Evolutionary conservation across 2,888 invertebrate genomes (phyloP).

Genomic region (Cheilosia variabilis): DNA sequence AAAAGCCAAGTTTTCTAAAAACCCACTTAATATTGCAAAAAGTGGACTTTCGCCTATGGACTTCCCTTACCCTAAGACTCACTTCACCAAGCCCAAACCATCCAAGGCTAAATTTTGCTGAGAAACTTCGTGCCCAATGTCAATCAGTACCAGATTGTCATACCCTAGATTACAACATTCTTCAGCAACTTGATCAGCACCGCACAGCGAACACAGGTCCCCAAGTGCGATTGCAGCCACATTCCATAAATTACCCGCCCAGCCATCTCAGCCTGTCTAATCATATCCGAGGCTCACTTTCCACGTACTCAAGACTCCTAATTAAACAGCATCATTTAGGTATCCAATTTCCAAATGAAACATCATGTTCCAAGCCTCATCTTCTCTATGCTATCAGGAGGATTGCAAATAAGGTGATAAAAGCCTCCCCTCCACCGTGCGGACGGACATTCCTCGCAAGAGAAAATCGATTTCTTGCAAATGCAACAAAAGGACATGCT

Average conservation of each 20-base stretch:
- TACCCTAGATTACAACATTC: too few relatives aligned
- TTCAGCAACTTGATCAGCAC: neutral
- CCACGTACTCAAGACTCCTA: constrained; percentile 11
- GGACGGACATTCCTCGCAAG: constrained; percentile 6
- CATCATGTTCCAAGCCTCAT: constrained; percentile 61
- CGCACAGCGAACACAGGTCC: neutral
- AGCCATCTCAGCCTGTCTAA: neutral
- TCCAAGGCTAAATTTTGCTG: too few relatives aligned
- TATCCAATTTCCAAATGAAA: constrained; percentile 52
- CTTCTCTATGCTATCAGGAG: constrained; percentile 26
- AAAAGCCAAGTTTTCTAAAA: too few relatives aligned
- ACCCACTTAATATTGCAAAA: too few relatives aligned
- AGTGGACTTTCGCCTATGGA: too few relatives aligned
- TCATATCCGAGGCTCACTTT: neutral
- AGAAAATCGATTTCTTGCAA: constrained; percentile 60
- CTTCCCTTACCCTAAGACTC: too few relatives aligned
- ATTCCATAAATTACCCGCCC: neutral
- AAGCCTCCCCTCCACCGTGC: constrained; percentile 29
- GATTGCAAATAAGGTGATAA: constrained; percentile 71
- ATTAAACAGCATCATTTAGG: constrained; percentile 67
- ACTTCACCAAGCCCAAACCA: too few relatives aligned
- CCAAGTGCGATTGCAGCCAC: neutral
- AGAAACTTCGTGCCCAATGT: too few relatives aligned
- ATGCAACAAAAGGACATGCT: constrained; percentile 64
- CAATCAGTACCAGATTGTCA: too few relatives aligned